These are phyloP conservation scores for Anas platyrhynchos DNA, from an alignment of 2,113 vertebrate species.

Conservation along the genomic window DNA sequence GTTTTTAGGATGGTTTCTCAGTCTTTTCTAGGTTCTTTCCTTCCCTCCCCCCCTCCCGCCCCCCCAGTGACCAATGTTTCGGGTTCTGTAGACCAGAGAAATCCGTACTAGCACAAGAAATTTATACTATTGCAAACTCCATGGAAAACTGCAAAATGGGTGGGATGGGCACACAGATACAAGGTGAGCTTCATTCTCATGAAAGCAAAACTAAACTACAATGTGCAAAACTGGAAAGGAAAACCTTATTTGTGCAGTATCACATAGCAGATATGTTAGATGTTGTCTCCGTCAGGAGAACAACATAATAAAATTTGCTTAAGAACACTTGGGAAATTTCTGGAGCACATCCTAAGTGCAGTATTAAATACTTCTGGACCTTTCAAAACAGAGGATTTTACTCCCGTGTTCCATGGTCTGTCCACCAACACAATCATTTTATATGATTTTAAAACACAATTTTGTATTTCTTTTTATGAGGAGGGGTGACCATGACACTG, in stretches of 20 bases:
- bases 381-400: not conserved
- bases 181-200: not conserved
- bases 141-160: not conserved
- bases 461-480: not conserved
- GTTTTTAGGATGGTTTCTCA: not conserved
- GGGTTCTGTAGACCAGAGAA: not conserved
- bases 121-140: not conserved
- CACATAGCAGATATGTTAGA: not conserved
- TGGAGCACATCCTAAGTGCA: accelerated
- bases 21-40: not conserved
- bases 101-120: not conserved
- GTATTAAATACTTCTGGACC: not conserved
- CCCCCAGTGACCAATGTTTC: not conserved
- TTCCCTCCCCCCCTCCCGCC: not conserved
- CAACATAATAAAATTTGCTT: not conserved
- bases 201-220: not conserved
- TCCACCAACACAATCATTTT: not conserved
- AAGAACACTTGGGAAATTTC: not conserved
- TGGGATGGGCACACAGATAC: not conserved
- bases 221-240: not conserved
- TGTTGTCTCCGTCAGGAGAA: not conserved
- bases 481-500: not conserved
- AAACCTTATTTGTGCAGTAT: not conserved
- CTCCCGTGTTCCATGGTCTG: not conserved
- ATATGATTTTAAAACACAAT: no score